A percentile compares a stretch with the other conserved stretches of the same genome.
phyloP scores from a whole-genome alignment of 2,113 vertebrate species.

The Cromileptes altivelis region DNA sequence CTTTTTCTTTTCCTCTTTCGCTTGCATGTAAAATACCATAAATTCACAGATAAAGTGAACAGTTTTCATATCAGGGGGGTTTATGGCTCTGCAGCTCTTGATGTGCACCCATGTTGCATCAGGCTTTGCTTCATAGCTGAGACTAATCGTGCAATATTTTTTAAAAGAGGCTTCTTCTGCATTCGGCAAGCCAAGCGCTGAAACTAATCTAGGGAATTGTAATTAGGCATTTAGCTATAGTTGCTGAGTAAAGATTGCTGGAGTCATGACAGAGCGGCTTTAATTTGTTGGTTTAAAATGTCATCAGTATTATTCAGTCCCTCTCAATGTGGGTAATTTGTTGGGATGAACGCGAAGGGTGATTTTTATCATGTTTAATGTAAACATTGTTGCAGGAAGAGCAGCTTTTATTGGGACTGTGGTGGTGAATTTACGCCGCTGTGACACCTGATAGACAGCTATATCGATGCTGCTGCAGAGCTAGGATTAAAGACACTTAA shows the following conservation, averaged over 20 bases:
- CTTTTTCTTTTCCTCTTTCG: constrained; percentile 6
- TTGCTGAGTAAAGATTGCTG: constrained; percentile 44
- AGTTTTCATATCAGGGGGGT: constrained; percentile 31
- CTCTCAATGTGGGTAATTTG: constrained; percentile 5
- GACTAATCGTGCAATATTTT: constrained; percentile 39
- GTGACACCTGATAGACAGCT: not conserved
- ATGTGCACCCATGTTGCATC: constrained; percentile 21
- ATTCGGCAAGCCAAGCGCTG: constrained; percentile 34
- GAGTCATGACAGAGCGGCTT: constrained; percentile 49
- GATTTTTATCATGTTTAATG: constrained; percentile 24
- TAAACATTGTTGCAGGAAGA: constrained; percentile 27
- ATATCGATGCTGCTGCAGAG: not conserved
- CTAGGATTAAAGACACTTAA: not conserved
- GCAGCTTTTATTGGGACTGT: constrained; percentile 6
- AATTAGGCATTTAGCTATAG: constrained; percentile 53
- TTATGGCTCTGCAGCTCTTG: constrained; percentile 31
- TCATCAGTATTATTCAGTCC: constrained; percentile 40
- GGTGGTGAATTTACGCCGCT: not conserved
- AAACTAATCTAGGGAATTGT: constrained; percentile 57
- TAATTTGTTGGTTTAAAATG: constrained; percentile 42
- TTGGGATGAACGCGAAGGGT: constrained; percentile 24
- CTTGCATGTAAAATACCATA: constrained; percentile 50
- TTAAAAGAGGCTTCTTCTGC: constrained; percentile 29
- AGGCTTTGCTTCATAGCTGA: constrained; percentile 35
- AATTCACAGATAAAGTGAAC: constrained; percentile 31